Evolutionary conservation across 2,797 vertebrate genomes (phyloP), one percentile per base, ranked within the genome.

Genomic region (Hyperoplus immaculatus): DNA sequence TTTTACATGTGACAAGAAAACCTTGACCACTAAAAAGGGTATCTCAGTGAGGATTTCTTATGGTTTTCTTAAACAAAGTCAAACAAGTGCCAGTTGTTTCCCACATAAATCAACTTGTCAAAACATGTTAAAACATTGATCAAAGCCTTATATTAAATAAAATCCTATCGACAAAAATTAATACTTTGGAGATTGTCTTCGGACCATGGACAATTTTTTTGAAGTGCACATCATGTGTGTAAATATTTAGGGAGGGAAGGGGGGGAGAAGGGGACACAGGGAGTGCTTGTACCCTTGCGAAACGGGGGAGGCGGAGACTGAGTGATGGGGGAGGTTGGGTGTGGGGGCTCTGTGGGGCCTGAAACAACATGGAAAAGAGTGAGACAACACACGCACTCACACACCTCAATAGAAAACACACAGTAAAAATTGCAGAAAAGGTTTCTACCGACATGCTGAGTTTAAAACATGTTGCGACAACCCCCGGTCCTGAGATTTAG

Each of bases 251-350:
- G 79, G 64, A 46, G 57, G 58, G 45, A 16, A 76, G 56, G 49
- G 57, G n/a, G 58, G 45, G 16, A 76, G 56, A 75, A 45, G 73
- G 81, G 77, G 84, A 69, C 81, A 76, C 81, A 60, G 81, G 86
- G 84, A 94, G 93, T 93, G 91, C 88, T 93, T 95, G 94, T 97
- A 96, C 96, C 96, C 94, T 96, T 96, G 92, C 93, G 94, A 92
- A 94, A 94, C 77, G 92, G 89, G 94, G 95, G 91, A 86, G 89
- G 92, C 81, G 93, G 92, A 95, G 94, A 93, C 82, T 94, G 92
- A 87, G 89, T 94, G 94, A 95, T 88, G 94, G 95, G 95, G 92
- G 90, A 94, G 81, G 94, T 94, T 95, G 94, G 91, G 95, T 94
- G 92, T 84, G 92, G 90, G 94, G 94, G 91, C 88, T 94, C 94